Evolutionary conservation across 2,797 vertebrate species (phyloP), one percentile per base, ranked within the genome.

Genomic region (Aplochiton taeniatus): DNA sequence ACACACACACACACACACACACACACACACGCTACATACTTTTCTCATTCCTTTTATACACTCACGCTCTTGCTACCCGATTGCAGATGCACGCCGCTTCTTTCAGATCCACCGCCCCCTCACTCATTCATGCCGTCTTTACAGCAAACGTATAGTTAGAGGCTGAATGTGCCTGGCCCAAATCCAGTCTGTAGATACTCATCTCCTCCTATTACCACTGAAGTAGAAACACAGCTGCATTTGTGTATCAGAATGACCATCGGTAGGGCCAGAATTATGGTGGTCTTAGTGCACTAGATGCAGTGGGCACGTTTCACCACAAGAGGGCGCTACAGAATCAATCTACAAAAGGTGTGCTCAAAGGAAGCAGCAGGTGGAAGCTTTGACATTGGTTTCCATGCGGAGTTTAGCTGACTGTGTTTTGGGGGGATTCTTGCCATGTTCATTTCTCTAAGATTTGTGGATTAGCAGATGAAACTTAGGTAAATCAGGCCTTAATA

Each of bases 251-350:
- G 58, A 14, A n/a, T 62, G 61, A 42, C 55, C 55, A 42, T 66
- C 17, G 52, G 49, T 49, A 17, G 14, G 20, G 54, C 48, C 51
- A 17, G 8, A 45, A 43, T 42, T 14, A 11, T 63, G 1, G 9
- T 2, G n/a, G 52, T 54, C 64, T 57, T 1, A n/a, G 6, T 49
- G 18, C n/a, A 9, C 14, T 31, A 0, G 57, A 69, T 91, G 89
- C 66, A 82, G 79, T 89, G 84, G 74, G 70, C 52, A 76, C 74
- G 48, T 83, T 79, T 85, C 83, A 84, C 88, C 89, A 87, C 86
- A 87, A 91, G 88, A 87, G 89, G 89, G 77, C 80, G 87, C 86
- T 86, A 87, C 71, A 83, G 82, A 87, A 81, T 84, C 84, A 85
- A 78, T 79, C 75, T 81, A 85, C 71, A 83, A 41, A 66, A 77